Evolutionary conservation across 2,113 vertebrate species (phyloP), one percentile per base, ranked within the genome.

Genomic region (Delphinapterus leucas): DNA sequence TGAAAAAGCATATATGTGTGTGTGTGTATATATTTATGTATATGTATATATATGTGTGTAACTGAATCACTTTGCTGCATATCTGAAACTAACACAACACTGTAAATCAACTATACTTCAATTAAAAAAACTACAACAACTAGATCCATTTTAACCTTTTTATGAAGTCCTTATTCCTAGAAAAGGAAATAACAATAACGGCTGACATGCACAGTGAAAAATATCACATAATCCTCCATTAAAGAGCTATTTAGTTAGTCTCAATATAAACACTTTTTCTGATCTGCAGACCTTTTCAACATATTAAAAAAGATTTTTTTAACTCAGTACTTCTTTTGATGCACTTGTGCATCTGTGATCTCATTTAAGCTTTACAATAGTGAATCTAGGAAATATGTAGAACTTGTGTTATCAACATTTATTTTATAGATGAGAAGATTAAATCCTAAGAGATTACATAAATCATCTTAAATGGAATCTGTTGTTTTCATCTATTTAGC

Each of bases 321-420:
- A 88, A 74, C 6, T 81, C 77, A 92, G 65, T 1, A 47, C 25
- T 82, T 79, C 28, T 87, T 90, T 83, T 85, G n/a, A 36, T 74
- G 28, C 3, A 53, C 8, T 87, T 95, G 44, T 63, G 49, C 3
- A 58, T 44, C 79, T 61, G 47, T 76, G 61, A 63, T 76, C 60
- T 94, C 80, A 84, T 71, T 79, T 93, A 87, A 87, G 28, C 5
- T 96, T 92, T 87, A 60, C 12, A 84, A 84, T 74, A 90, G 93
- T 53, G 9, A 87, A 21, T 14, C 13, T 49, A 84, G 33, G 13
- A 92, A 83, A 71, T 55, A 33, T 25, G 55, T 12, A 68, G n/a
- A 73, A 36, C 25, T 86, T 55, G 26, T 90, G 21, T 33, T 70
- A 93, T 49, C 71, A 28, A 17, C 82, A 36, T 47, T 71, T 74